Conservation (phyloP, 2,888 invertebrate species). For the Argyresthia albistria region DNA sequence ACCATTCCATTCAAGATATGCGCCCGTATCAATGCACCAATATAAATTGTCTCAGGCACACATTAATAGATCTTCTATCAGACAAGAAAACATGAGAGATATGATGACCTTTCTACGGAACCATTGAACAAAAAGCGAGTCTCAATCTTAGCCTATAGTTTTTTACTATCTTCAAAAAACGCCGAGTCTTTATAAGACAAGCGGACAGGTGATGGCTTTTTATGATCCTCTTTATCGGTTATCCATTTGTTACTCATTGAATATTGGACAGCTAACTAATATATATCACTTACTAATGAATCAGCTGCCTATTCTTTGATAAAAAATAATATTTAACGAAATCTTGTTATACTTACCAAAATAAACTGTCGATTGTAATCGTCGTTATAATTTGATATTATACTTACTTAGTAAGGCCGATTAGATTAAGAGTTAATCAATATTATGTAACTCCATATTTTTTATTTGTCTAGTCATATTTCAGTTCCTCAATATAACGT, state of each 20-base stretch:
- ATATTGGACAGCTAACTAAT: conserved; percentile 25
- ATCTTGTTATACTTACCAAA: background rate
- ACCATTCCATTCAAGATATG: too few species aligned
- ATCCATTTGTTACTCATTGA: conserved; percentile 49
- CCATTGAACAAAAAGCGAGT: background rate
- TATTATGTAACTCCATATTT: too few species aligned
- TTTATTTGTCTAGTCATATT: too few species aligned
- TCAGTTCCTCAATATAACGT: background rate
- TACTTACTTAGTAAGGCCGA: too few species aligned
- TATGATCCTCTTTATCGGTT: conserved; percentile 53
- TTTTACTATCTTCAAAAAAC: conserved; percentile 47
- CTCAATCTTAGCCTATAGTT: conserved; percentile 37
- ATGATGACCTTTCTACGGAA: background rate
- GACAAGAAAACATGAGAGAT: background rate
- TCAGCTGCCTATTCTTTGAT: conserved; percentile 10
- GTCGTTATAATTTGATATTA: too few species aligned
- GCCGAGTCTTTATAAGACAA: conserved; percentile 26
- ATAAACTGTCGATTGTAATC: background rate
- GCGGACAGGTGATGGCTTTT: conserved; percentile 59
- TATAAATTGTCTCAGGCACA: too few species aligned
- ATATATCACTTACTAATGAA: conserved; percentile 20
- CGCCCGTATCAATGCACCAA: too few species aligned
- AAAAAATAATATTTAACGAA: conserved; percentile 1
- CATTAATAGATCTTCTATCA: too few species aligned
- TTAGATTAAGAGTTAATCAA: too few species aligned